Base-by-base conservation (phyloP, 2,113 vertebrate genomes). In the Ciconia boyciana region DNA sequence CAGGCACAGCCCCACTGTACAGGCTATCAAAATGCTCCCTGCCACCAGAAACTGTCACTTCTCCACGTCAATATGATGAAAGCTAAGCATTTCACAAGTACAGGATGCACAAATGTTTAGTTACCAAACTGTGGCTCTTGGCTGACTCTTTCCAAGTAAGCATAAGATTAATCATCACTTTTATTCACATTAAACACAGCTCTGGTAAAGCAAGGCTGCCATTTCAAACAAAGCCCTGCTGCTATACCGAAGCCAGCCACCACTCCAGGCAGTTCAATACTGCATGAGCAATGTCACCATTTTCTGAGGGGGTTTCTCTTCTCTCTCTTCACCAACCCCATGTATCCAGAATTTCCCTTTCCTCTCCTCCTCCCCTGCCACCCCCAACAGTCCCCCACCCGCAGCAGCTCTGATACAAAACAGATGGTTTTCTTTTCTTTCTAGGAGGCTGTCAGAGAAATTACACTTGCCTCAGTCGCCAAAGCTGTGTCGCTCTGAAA, bases 371-470 rank as follows among this genome's bases (percentile, higher is more conserved):
- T 85, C 48, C 52, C 24, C 31, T 88, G 54, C 29, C 24, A 44
- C 54, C 71, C 32, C 19, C 24, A 29, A 29, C 7, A 66, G 52
- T 25, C 62, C 76, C 55, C 58, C 51, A 72, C 34, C 36, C 41
- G 1, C 14, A 52, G 61, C 68, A 84, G 32, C 66, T 83, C 58
- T 0, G 0, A 36, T 55, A 65, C 19, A 66, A 90, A 93, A 18
- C 58, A 85, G 87, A 87, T 72, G 87, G 75, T 90, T 95, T 90
- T 83, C 55, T 89, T 96, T 94, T 92, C 92, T 94, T 94, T 93
- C 87, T 86, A 83, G 83, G 86, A 91, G 84, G 49, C 85, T 85
- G 69, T 75, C 55, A 77, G 86, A 90, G 90, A 95, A 97, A 82
- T 87, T 72, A 46, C 31, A 93, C 95, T 95, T 93, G 89, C 69